These are phyloP conservation scores for Caenorhabditis imperialis DNA, from an alignment of 2,888 invertebrate genomes.

Conservation along the genomic window DNA sequence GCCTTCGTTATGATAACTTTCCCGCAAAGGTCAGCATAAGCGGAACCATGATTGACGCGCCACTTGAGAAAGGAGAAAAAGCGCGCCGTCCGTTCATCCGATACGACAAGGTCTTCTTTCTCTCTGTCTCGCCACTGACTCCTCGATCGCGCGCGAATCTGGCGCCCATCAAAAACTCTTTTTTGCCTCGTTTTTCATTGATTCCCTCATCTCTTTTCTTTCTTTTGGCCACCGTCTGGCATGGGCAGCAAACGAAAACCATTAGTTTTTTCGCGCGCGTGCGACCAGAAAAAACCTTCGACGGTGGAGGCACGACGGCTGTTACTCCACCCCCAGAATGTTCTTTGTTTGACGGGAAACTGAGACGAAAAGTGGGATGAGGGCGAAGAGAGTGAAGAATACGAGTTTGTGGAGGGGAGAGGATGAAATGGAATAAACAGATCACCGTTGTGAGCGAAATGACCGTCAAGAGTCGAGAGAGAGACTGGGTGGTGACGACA, in stretches of 20 bases:
- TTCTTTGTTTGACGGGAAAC: constrained; percentile 41
- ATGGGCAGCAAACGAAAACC: constrained; percentile 27
- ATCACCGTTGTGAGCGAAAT: constrained; percentile 7
- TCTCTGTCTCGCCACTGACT: constrained; percentile 6
- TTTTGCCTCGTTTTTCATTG: constrained; percentile 9
- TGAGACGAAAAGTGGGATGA: not conserved
- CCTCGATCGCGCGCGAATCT: constrained; percentile 36
- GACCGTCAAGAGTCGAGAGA: constrained; percentile 12
- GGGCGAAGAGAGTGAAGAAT: constrained; percentile 6
- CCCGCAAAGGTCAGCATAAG: no score
- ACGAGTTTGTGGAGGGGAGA: not conserved
- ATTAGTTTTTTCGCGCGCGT: constrained; percentile 47
- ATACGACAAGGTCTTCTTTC: constrained; percentile 18
- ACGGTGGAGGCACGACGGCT: constrained; percentile 21
- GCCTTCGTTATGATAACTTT: no score
- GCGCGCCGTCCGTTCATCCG: constrained; percentile 14
- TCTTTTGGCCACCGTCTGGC: constrained; percentile 18
- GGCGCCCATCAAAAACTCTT: constrained; percentile 39
- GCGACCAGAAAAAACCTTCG: constrained; percentile 43
- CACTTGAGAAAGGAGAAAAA: no score
- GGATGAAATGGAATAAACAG: constrained; percentile 15
- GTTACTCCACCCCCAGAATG: constrained; percentile 28
- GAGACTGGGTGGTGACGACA: constrained; percentile 23
- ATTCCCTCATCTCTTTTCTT: constrained; percentile 6
- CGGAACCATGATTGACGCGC: no score